Conservation (phyloP, 2,888 invertebrate genomes). For the Isoperla grammatica region DNA sequence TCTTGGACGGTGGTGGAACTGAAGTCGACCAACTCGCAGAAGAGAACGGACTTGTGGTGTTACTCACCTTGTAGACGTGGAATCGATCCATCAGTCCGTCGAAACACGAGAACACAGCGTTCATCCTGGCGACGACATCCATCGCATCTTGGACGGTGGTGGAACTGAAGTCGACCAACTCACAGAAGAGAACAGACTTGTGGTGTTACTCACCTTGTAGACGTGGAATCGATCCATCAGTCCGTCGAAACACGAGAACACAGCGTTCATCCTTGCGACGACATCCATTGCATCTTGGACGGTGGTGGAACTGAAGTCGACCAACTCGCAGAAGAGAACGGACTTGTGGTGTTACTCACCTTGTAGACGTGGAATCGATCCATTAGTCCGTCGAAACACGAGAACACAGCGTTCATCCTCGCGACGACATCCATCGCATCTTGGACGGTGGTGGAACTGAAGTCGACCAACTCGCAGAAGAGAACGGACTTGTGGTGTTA, state of each 20-base stretch:
- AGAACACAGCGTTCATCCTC: conserved; percentile 81
- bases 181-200: conserved; percentile 78
- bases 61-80: conserved; percentile 84
- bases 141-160: conserved; percentile 57
- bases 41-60: conserved; percentile 77
- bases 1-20: conserved; percentile 54
- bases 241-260: conserved; percentile 78
- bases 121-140: conserved; percentile 80
- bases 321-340: conserved; percentile 72
- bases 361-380: conserved; percentile 84
- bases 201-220: conserved; percentile 88
- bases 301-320: conserved; percentile 54
- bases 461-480: conserved; percentile 67
- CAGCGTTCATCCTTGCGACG: conserved; percentile 78
- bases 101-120: conserved; percentile 78
- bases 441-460: conserved; percentile 54
- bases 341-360: no score
- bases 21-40: conserved; percentile 64
- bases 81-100: conserved; percentile 79
- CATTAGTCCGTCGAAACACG: conserved; percentile 75
- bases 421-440: conserved; percentile 73
- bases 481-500: no score
- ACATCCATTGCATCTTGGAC: conserved; percentile 66
- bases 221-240: conserved; percentile 78
- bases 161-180: conserved; percentile 58